Percentiles rank a stretch among this genome's conserved stretches.
These are phyloP conservation scores for Acanthosepion lycidas DNA, from an alignment of 2,888 invertebrate species.

Conservation along the genomic window DNA sequence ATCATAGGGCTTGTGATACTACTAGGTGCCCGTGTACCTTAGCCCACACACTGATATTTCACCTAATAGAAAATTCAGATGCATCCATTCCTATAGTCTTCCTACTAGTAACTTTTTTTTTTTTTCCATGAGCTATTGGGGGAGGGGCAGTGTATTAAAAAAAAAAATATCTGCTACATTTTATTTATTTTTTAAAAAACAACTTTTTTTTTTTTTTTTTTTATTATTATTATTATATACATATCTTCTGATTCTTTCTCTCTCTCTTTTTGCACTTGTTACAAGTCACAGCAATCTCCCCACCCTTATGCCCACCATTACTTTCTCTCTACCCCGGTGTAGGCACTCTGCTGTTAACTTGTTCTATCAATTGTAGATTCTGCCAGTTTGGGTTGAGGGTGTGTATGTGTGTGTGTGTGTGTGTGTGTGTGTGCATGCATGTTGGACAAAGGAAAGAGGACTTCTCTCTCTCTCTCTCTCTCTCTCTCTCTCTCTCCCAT, in stretches of 20 bases:
- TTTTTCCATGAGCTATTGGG: no score
- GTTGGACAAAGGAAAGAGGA: background rate
- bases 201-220: background rate
- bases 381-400: slow-evolving; percentile 18
- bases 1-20: slow-evolving; percentile 2
- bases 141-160: no score
- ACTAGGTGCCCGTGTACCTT: background rate
- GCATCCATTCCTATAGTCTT: slow-evolving; percentile 1
- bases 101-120: background rate
- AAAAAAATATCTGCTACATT: no score
- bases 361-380: slow-evolving; percentile 14
- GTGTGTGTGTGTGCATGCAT: background rate
- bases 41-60: background rate
- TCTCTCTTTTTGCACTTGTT: background rate
- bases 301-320: background rate
- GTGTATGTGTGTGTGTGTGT: background rate
- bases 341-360: background rate
- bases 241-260: background rate
- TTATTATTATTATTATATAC: no score
- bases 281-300: background rate
- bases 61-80: background rate
- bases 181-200: no score
- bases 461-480: background rate
- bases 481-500: no score
- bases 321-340: slow-evolving; percentile 18